Evolutionary conservation across 2,888 invertebrate species (phyloP), one percentile per base, ranked within the genome.

Genomic region (Labia minor): DNA sequence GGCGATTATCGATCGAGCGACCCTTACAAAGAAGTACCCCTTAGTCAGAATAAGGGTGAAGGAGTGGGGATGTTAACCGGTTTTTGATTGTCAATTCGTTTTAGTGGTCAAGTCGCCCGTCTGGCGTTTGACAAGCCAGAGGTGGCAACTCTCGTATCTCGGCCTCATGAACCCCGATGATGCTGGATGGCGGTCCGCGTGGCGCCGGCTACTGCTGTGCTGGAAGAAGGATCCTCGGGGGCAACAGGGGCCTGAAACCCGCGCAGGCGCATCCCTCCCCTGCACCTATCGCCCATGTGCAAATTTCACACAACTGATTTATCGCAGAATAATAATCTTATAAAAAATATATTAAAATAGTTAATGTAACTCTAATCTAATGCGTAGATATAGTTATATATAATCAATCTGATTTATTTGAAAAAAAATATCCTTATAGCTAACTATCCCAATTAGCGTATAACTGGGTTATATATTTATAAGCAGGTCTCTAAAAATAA

Each of bases 121-220:
- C 8, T 3, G 49, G 14, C 49, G 49, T 4, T 49, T 49, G 14
- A n/a, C 14, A 49, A 49, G 49, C n/a, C 49, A 49, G n/a, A n/a
- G 3, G 4, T 49, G 16, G 49, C n/a, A 3, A 49, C 6, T 49
- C 2, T 3, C n/a, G 49, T 4, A n/a, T 16, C 3, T 49, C 8
- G 49, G 49, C 49, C 49, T 8, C 49, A 49, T 49, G 16, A n/a
- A 49, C 49, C 49, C 49, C 14, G 14, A 14, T 11, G 3, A 49
- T 3, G 14, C 14, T 49, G 49, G 16, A n/a, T 16, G 49, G n/a
- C 49, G 49, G 16, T 49, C 49, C 49, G 49, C 49, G 49, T 49
- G 49, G 49, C 49, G 49, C 49, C 49, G 49, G 49, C 49, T 49
- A 49, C 49, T 49, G 49, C 49, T 49, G 8, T 49, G 49, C 49